Conservation (phyloP, 2,797 vertebrate species). For the Tolypeutes matacus region DNA sequence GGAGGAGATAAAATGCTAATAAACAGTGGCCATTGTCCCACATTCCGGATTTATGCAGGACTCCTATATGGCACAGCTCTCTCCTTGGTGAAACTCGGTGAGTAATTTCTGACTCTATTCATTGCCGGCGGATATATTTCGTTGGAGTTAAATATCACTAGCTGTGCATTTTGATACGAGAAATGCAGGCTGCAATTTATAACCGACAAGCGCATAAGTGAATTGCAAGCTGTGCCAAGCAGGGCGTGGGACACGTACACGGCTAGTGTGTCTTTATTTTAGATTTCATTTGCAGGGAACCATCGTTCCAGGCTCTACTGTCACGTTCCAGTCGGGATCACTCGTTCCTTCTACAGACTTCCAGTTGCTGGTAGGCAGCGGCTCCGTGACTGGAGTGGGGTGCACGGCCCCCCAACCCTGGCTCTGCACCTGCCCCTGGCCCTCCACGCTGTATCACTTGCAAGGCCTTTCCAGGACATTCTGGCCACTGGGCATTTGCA, state of each 20-base stretch:
- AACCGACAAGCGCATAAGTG: constrained; percentile 63
- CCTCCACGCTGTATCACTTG: neutral
- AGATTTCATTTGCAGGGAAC: constrained; percentile 62
- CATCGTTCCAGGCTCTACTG: neutral
- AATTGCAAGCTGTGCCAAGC: constrained; percentile 51
- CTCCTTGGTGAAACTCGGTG: constrained; percentile 79
- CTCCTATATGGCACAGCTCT: constrained; percentile 66
- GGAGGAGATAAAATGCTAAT: constrained; percentile 81
- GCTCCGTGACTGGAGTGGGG: too few relatives aligned
- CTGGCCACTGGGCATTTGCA: neutral
- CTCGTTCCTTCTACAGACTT: neutral
- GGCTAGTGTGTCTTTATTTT: constrained; percentile 62
- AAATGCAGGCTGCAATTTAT: constrained; percentile 82
- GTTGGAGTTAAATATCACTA: constrained; percentile 84
- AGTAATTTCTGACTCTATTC: constrained; percentile 84
- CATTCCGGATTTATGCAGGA: constrained; percentile 78
- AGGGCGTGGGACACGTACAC: constrained; percentile 59
- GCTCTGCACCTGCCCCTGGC: neutral
- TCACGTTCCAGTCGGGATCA: neutral
- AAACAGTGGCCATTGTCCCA: constrained; percentile 77
- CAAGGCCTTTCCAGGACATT: too few relatives aligned
- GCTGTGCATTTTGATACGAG: constrained; percentile 84
- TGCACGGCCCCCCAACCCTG: too few relatives aligned
- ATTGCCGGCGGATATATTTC: constrained; percentile 83
- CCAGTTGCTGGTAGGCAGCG: too few relatives aligned